These are phyloP conservation scores for Chionoecetes opilio DNA, from an alignment of 1,140 invertebrate genomes.

Conservation along the genomic window DNA sequence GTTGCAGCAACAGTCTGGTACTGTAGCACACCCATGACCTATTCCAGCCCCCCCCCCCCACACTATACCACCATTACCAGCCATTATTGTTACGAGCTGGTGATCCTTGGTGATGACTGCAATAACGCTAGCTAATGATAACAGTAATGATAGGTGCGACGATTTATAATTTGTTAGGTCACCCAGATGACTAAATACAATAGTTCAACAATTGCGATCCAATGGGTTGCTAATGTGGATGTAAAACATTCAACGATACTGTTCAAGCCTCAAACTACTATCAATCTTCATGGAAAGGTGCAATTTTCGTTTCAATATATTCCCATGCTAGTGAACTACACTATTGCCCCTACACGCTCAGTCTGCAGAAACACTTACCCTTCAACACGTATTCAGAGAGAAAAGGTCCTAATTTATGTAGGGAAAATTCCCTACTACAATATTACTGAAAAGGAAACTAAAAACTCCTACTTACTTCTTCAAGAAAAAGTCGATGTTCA, in stretches of 20 bases:
- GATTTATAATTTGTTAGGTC: not conserved
- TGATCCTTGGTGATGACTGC: not conserved
- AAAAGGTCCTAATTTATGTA: not conserved
- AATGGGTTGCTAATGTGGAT: not conserved
- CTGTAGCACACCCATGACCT: not conserved
- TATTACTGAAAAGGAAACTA: not conserved
- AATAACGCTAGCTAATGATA: not conserved
- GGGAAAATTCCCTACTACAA: not conserved
- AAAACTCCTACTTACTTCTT: conserved; percentile 75
- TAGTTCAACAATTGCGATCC: not conserved
- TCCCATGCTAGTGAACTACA: not conserved
- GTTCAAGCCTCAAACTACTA: not conserved
- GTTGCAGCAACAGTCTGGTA: not conserved
- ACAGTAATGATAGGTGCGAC: not conserved
- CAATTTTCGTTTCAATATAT: not conserved
- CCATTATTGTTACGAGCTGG: not conserved
- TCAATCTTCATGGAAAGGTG: not conserved
- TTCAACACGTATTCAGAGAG: not conserved
- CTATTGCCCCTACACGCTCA: not conserved
- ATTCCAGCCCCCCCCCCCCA: not conserved
- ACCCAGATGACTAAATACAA: not conserved
- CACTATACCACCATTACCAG: not conserved
- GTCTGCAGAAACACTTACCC: not conserved
- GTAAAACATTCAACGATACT: not conserved
- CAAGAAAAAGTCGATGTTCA: conserved; percentile 82